Evolutionary conservation across 2,888 invertebrate genomes (phyloP), one percentile per base, ranked within the genome.

Genomic region (Chymomyza procnemis): DNA sequence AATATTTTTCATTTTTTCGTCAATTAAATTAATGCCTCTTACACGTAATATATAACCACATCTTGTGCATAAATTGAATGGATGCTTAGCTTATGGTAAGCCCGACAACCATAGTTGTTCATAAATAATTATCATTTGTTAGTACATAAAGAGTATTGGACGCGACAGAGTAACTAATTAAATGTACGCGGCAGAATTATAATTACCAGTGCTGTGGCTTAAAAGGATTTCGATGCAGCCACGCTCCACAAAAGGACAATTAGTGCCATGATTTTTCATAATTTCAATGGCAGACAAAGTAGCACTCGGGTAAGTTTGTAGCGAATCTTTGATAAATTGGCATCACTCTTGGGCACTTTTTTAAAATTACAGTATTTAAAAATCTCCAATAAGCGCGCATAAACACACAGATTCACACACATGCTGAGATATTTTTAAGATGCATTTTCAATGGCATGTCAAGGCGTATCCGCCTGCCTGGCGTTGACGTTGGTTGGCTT

Each of bases 291-390:
- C n/a, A 64, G 52, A 41, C 50, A 61, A 76, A 79, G 83, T 83
- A 73, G 87, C 85, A 58, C 16, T 64, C 65, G 64, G 64, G 9
- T 16, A 12, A 47, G 8, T 56, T 67, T 77, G 64, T 47, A 48
- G 60, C 75, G 76, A 74, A 82, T 75, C 71, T 46, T 63, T 71
- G 72, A 78, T 78, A 83, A 85, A 85, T 87, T 81, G 76, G 79
- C 85, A 70, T 41, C 12, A 41, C 34, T 41, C 34, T 41, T 41
- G 34, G 78, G 76, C 78, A 74, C 62, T 62, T 34, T 55, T 55
- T 56, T 26, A 34, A 80, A 88, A 85, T 85, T 86, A 85, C 88
- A 73, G 80, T 85, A 85, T 86, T 85, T 85, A 85, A 88, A 84
- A 80, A 80, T 84, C 77, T 75, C 77, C 71, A 86, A 84, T 83